Evolutionary conservation across 2,888 invertebrate species (phyloP), one percentile per base, ranked within the genome.

Genomic region (Caenorhabditis angaria): DNA sequence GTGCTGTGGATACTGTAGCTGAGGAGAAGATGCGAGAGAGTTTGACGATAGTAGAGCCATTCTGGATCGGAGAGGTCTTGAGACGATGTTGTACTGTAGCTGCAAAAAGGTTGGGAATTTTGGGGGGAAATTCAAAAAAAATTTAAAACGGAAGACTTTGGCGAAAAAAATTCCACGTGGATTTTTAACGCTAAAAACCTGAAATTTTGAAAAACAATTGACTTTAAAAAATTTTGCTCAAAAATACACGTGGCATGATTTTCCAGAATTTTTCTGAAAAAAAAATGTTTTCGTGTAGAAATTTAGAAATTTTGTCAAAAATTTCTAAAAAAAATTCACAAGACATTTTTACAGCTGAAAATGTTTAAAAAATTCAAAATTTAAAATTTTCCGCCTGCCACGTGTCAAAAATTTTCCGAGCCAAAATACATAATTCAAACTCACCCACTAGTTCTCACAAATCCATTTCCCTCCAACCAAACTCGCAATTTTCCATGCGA

Each of bases 1-100:
- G 41, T 14, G 18, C 10, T 41, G 41, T 41, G 41, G 14, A 41
- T 6, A 12, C 10, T 41, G 41, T 41, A 41, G 41, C 14, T 18
- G 5, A 14, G 10, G 0, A 83, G n/a, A 8, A 78, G 53, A 25
- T 75, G 71, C 14, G 60, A 25, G 1, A 83, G 18, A 4, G 76
- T 75, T 48, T 65, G 60, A 25, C 82, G 70, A 60, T 80, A 83
- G 18, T 82, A 73, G 8, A 62, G 65, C 85, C 85, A 84, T 68
- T 85, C 85, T 12, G 78, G 61, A 59, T 85, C 85, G 12, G 84
- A 74, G 24, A 73, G 54, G 65, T 85, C 85, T 58, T 76, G 76
- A 35, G 67, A 55, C 18, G 51, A 62, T 27, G 65, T 71, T 14
- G 47, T 20, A 8, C 74, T 54, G 63, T 85, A 85, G 56, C 82